Percentiles rank a stretch among this genome's conserved stretches.
phyloP scores from a whole-genome alignment of 2,113 vertebrate species.

The Oenanthe melanoleuca region DNA sequence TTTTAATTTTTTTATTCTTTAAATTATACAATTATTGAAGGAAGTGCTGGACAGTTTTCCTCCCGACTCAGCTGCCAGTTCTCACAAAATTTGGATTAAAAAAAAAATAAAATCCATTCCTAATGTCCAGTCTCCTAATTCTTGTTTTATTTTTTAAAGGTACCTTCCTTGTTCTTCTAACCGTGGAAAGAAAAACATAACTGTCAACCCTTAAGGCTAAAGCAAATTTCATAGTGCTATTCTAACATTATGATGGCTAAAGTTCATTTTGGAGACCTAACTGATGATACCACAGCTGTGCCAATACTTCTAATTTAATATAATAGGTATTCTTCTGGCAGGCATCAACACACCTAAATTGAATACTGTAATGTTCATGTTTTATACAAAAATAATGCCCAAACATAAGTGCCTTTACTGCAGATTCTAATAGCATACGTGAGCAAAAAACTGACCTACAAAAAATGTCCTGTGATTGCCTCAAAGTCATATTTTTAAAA shows the following conservation, averaged over 20 bases:
- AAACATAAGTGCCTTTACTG: background rate
- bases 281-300: background rate
- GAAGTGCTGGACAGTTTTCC: background rate
- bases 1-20: background rate
- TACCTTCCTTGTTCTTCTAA: background rate
- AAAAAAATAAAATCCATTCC: background rate
- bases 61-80: background rate
- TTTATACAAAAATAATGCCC: background rate
- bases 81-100: background rate
- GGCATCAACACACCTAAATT: background rate
- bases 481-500: background rate
- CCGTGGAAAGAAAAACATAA: background rate
- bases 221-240: background rate
- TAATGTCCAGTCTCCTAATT: background rate
- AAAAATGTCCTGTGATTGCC: background rate
- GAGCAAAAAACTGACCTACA: background rate
- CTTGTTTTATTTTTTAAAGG: background rate
- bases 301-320: background rate
- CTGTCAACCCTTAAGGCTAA: background rate
- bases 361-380: background rate
- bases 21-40: background rate
- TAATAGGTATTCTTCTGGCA: background rate
- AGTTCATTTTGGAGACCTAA: background rate
- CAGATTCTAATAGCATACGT: background rate
- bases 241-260: background rate